Evolutionary conservation across 2,113 vertebrate genomes (phyloP).

Genomic region (Trinectes maculatus): DNA sequence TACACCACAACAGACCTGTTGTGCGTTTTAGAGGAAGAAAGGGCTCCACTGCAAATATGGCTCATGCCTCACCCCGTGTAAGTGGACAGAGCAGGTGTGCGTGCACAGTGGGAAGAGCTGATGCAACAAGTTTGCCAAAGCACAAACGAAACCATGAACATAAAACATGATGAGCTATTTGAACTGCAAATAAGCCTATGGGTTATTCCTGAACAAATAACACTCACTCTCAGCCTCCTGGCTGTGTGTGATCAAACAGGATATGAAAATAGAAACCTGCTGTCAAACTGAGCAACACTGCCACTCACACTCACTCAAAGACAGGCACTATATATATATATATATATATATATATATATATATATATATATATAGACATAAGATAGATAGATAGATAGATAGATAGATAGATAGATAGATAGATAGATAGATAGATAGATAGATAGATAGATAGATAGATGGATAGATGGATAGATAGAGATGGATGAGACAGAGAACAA

Average conservation of each 20-base stretch:
- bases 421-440: no score
- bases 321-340: not conserved
- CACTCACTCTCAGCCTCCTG: not conserved
- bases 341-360: no score
- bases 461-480: no score
- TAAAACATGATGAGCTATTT: constrained; percentile 28
- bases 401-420: no score
- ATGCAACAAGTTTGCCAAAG: constrained; percentile 21
- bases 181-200: constrained; percentile 45
- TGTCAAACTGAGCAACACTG: not conserved
- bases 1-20: not conserved
- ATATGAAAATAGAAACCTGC: constrained; percentile 34
- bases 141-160: not conserved
- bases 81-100: not conserved
- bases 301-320: not conserved
- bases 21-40: not conserved
- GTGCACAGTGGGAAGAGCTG: constrained; percentile 2
- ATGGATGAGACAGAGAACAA: no score
- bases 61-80: not conserved
- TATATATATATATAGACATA: no score
- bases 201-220: constrained; percentile 58
- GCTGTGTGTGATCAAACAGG: constrained; percentile 41
- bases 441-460: no score
- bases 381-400: no score
- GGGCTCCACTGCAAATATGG: constrained; percentile 4